These are phyloP conservation scores for Eupithecia subfuscata DNA, from an alignment of 2,888 invertebrate species.

Conservation along the genomic window DNA sequence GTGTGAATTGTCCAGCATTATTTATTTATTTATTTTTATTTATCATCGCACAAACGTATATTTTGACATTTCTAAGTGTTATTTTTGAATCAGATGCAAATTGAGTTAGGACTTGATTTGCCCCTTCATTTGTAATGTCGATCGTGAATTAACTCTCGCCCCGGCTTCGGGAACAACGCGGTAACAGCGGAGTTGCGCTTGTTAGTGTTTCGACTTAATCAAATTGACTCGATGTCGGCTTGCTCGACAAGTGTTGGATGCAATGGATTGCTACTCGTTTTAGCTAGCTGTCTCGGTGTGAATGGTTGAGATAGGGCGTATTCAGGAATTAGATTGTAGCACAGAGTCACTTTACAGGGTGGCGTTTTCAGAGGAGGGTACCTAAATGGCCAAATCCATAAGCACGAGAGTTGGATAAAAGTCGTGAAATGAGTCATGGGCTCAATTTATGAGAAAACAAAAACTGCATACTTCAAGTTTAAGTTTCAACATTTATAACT, in stretches of 20 bases:
- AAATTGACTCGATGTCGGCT: conserved; percentile 27
- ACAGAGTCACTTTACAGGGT: too few species aligned
- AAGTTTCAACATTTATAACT: too few species aligned
- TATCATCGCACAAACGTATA: too few species aligned
- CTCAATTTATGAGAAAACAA: too few species aligned
- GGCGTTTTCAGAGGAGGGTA: too few species aligned
- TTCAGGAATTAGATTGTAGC: not conserved
- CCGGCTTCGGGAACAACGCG: conserved; percentile 7
- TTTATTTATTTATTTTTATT: too few species aligned
- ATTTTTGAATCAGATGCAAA: not conserved
- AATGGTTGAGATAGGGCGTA: not conserved
- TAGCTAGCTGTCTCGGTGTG: not conserved
- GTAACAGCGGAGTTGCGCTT: conserved; percentile 22
- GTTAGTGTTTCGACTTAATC: conserved; percentile 33
- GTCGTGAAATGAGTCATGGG: too few species aligned
- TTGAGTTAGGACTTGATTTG: not conserved
- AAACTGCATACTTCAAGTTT: too few species aligned
- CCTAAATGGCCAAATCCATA: too few species aligned
- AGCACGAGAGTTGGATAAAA: too few species aligned
- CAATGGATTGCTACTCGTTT: conserved; percentile 6
- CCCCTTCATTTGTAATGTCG: not conserved
- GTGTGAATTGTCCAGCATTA: too few species aligned
- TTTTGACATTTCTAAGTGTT: not conserved
- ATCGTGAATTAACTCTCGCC: not conserved
- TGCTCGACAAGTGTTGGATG: conserved; percentile 26